Conservation (phyloP, 1,140 invertebrate genomes). For the Leptinotarsa undecemlineata region DNA sequence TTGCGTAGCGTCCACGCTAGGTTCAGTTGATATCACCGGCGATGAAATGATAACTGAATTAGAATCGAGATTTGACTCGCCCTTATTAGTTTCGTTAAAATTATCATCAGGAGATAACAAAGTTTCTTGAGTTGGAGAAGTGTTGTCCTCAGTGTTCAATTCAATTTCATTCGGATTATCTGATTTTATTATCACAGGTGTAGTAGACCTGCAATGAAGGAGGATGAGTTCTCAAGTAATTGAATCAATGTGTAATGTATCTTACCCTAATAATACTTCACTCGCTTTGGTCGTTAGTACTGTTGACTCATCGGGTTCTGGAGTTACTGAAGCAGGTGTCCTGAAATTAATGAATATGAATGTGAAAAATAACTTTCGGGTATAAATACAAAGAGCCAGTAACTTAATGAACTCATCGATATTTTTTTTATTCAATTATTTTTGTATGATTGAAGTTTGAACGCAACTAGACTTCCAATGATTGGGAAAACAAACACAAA, state of each 20-base stretch:
- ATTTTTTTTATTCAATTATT: too few relatives aligned
- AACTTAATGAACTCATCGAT: too few relatives aligned
- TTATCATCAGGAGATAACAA: not conserved
- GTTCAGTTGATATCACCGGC: not conserved
- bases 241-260: not conserved
- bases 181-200: not conserved
- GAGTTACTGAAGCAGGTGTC: too few relatives aligned
- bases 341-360: too few relatives aligned
- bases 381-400: too few relatives aligned
- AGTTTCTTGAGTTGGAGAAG: not conserved
- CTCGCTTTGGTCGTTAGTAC: not conserved
- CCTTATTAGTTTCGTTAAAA: not conserved
- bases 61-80: too few relatives aligned
- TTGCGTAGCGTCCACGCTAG: conserved; percentile 19
- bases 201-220: not conserved
- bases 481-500: too few relatives aligned
- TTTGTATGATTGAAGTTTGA: too few relatives aligned
- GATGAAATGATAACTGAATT: not conserved
- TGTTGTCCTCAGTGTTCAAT: not conserved
- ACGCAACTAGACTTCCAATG: too few relatives aligned
- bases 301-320: not conserved
- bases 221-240: too few relatives aligned
- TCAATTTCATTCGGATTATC: not conserved
- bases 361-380: too few relatives aligned
- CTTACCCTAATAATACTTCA: not conserved